Percentiles rank a stretch among this genome's conserved stretches.
phyloP scores from a whole-genome alignment of 2,888 invertebrate species.

The Macrophya annulata region DNA sequence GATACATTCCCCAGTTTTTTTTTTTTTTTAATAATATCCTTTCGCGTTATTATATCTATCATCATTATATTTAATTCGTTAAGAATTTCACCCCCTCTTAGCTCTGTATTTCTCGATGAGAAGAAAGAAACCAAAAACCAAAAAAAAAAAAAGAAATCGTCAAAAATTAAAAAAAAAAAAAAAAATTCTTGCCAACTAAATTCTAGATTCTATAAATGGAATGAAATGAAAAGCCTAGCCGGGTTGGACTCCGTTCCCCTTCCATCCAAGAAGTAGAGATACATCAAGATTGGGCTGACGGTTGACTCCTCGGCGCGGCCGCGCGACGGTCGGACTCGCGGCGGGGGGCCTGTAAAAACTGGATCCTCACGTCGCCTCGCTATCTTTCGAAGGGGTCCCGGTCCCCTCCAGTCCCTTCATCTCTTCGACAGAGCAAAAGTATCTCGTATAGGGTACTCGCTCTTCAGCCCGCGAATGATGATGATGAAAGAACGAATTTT shows the following conservation, averaged over 20 bases:
- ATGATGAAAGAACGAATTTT: not conserved
- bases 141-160: not conserved
- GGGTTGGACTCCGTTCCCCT: constrained; percentile 68
- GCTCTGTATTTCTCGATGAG: not conserved
- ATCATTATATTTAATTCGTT: not conserved
- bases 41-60: constrained; percentile 10
- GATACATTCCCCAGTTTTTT: not conserved
- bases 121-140: not conserved
- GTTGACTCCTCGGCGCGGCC: constrained; percentile 69
- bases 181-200: not conserved
- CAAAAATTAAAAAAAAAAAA: not conserved
- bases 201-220: constrained; percentile 5
- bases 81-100: not conserved
- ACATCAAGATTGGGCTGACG: constrained; percentile 78
- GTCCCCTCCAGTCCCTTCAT: constrained; percentile 60
- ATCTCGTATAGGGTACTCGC: constrained; percentile 26
- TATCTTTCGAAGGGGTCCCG: constrained; percentile 66
- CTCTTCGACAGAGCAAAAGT: constrained; percentile 47
- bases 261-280: constrained; percentile 71
- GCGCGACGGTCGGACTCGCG: constrained; percentile 45
- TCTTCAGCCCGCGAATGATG: not conserved
- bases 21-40: not conserved
- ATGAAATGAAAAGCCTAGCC: constrained; percentile 62
- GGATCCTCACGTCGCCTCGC: constrained; percentile 68
- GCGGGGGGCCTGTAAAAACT: constrained; percentile 73